Evolutionary conservation across 35 echinoderm and acorn worm species (phyloP), one percentile per base, ranked within the genome.

Genomic region (Anneissia japonica): DNA sequence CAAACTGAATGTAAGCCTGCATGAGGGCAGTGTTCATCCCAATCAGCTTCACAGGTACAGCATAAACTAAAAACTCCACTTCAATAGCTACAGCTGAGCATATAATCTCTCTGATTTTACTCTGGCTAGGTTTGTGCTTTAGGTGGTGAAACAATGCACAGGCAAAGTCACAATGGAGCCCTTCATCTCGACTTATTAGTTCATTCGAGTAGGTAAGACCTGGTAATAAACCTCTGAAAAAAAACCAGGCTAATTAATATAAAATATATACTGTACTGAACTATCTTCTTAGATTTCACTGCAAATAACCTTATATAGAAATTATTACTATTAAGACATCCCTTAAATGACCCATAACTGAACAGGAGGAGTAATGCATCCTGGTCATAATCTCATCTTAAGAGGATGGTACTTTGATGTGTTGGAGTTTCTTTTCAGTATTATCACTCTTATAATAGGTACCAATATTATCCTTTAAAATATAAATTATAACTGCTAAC

Each of bases 111-210:
- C 32, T 17, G 46, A 99, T 88, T 28, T 84, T 13, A 9, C 80
- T 37, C 41, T 73, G 17, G 32, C 75, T 34, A 0, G 95, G 89
- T 64, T 89, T 91, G 80, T 92, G 82, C 29, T 81, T 72, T 5
- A 99, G 82, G 79, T 99, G 82, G 29, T 73, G 81, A 79, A 94
- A 99, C 17, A 99, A 83, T 0, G 91, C 86, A 83, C 96, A 94
- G 23, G 96, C 96, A 89, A 99, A 99, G 82, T 99, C 96, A 78
- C 96, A 99, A 55, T 99, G 96, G 11, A 99, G 89, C 0, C 92
- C 96, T 46, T 99, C 91, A 35, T 95, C 96, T 21, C 96, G 79
- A 36, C 91, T 93, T 79, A 99, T 99, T 21, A 99, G 89, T 76
- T 99, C 96, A 77, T 99, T 99, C 74, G 96, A 99, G 75, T 83